Base-by-base conservation (phyloP, 2,797 vertebrate species). In the Hylomyscus alleni region DNA sequence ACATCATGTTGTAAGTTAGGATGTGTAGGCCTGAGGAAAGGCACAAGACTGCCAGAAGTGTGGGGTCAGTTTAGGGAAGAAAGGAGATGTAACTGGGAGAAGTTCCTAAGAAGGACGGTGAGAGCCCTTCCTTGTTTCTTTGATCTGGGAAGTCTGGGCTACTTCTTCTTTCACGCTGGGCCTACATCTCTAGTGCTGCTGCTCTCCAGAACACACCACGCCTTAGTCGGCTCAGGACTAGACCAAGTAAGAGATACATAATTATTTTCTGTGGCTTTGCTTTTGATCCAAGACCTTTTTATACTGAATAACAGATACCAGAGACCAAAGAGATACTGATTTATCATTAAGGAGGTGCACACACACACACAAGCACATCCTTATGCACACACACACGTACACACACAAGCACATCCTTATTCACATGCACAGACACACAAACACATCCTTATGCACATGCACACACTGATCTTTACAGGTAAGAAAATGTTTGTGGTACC, bases 141-240 rank as follows among this genome's bases (percentile, higher is more conserved):
- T 94, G 65, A 85, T n/a, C 69, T 86, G 56, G 31, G 60, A 93
- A 97, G 44, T 40, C 73, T 67, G 31, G 56, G 84, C 95, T 69
- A 75, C 72, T 8, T 89, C 72, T n/a, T 60, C 65, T 90, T 94
- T 37, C 50, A 92, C 31, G 31, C 40, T 34, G 12, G 91, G 80
- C 44, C 29, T 54, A 94, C 65, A 69, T 47, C 40, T 92, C 82
- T 67, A 83, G 47, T 92, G 75, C 17, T 76, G 52, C 52, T 72
- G 84, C 56, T 34, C 93, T 97, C 91, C 26, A 95, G 81, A 95
- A 85, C 37, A 94, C 76, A 2, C 80, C 47, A 50, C 94, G 44
- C 83, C 96, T 95, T 72, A 78, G 67, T 89, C 78, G 72, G 82
- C n/a, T 91, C 96, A 94, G 90, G 34, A 87, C 50, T 47, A 89